Conservation (phyloP, 2,888 invertebrate species). For the Physocephala rufipes region DNA sequence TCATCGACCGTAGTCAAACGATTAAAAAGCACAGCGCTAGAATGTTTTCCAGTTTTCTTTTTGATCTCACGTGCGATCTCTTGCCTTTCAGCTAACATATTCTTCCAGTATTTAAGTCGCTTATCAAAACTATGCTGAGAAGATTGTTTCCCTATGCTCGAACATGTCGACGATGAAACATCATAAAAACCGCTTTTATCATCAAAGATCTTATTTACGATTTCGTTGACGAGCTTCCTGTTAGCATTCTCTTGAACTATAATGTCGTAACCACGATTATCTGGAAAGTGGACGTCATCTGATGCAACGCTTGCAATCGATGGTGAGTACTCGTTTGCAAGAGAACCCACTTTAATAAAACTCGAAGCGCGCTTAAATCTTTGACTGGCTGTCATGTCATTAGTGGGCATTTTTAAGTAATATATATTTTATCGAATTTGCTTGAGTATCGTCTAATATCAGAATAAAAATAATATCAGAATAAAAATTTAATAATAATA, state of each 20-base stretch:
- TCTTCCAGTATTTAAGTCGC: constrained; percentile 56
- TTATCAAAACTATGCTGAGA: constrained; percentile 48
- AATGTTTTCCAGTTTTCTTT: constrained; percentile 44
- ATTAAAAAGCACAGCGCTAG: constrained; percentile 52
- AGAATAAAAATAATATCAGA: background rate
- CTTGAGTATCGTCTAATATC: background rate
- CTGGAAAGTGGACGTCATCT: background rate
- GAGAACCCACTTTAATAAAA: constrained; percentile 4
- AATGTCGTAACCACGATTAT: background rate
- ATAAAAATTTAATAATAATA: background rate
- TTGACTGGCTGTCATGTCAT: background rate
- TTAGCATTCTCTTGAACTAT: constrained; percentile 35
- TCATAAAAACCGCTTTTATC: constrained; percentile 50
- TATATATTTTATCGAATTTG: background rate
- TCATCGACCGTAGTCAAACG: constrained; percentile 48
- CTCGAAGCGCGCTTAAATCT: constrained; percentile 8
- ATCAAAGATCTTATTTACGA: constrained; percentile 50
- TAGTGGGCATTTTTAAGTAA: background rate
- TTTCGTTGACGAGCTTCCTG: constrained; percentile 45
- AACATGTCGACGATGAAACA: constrained; percentile 49
- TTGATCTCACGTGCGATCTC: constrained; percentile 47
- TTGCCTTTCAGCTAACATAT: constrained; percentile 48
- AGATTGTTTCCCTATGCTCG: constrained; percentile 36
- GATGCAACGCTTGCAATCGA: constrained; percentile 18
- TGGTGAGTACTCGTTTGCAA: constrained; percentile 40